These are phyloP conservation scores for Drosophila gunungcola DNA, from an alignment of 1,140 invertebrate species.

Conservation along the genomic window DNA sequence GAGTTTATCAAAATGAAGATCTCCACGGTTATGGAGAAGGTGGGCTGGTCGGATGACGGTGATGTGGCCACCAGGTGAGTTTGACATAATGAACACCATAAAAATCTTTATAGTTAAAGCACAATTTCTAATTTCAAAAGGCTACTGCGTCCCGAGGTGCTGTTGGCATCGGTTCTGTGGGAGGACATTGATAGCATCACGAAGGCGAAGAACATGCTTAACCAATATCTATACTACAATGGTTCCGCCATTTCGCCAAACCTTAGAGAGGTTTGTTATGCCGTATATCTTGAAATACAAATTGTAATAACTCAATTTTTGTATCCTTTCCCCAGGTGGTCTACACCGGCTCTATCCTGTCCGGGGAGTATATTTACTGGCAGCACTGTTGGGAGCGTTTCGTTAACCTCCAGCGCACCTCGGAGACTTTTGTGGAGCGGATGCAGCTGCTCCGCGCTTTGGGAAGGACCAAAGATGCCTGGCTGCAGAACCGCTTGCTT, in stretches of 20 bases:
- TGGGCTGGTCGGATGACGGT: slow-evolving; percentile 90
- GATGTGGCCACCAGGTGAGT: slow-evolving; percentile 88
- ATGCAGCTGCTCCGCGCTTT: slow-evolving; percentile 89
- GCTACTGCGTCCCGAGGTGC: slow-evolving; percentile 78
- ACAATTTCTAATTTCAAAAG: slow-evolving; percentile 5
- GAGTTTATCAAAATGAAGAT: slow-evolving; percentile 88
- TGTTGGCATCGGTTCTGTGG: slow-evolving; percentile 81
- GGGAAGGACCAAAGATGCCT: slow-evolving; percentile 89
- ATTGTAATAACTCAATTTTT: neutral
- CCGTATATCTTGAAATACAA: fast-evolving
- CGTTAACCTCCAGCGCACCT: slow-evolving; percentile 85
- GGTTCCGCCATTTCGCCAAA: slow-evolving; percentile 78
- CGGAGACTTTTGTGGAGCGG: slow-evolving; percentile 88
- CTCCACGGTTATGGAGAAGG: slow-evolving; percentile 87
- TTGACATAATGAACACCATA: too few relatives aligned
- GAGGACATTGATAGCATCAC: slow-evolving; percentile 82
- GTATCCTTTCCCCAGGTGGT: slow-evolving; percentile 58
- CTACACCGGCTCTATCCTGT: slow-evolving; percentile 84
- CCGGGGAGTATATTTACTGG: slow-evolving; percentile 90
- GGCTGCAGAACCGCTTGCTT: slow-evolving; percentile 90
- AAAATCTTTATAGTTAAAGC: neutral
- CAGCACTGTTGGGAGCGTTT: slow-evolving; percentile 90
- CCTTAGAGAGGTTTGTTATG: slow-evolving; percentile 70
- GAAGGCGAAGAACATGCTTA: slow-evolving; percentile 81
- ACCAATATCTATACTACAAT: slow-evolving; percentile 78